phyloP scores from a whole-genome alignment of 1,140 invertebrate species.

The Drosophila subpulchrella region DNA sequence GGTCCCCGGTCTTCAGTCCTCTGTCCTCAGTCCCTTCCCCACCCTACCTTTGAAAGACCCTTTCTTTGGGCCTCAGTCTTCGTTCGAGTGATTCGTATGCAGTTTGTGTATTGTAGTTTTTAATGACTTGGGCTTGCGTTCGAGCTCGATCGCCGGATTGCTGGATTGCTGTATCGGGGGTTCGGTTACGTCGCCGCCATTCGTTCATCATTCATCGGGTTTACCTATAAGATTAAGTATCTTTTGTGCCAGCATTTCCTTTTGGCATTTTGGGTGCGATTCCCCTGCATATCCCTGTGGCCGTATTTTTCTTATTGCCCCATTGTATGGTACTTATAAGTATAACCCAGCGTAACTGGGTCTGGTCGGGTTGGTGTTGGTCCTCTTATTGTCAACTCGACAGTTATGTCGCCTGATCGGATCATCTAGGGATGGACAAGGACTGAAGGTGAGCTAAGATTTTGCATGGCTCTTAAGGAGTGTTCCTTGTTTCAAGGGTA shows the following conservation, averaged over 20 bases:
- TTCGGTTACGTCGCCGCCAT: constrained; percentile 68
- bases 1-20: constrained; percentile 17
- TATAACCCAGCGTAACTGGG: constrained; percentile 17
- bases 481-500: background rate
- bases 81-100: constrained; percentile 73
- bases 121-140: constrained; percentile 82
- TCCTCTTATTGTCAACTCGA: constrained; percentile 39
- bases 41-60: constrained; percentile 16
- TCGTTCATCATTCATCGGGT: constrained; percentile 80
- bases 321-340: constrained; percentile 19
- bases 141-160: constrained; percentile 48
- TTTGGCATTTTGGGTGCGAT: constrained; percentile 58
- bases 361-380: constrained; percentile 21
- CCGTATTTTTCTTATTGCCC: constrained; percentile 62
- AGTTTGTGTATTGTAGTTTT: constrained; percentile 82
- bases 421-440: constrained; percentile 50
- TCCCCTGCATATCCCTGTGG: constrained; percentile 41
- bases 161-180: constrained; percentile 52
- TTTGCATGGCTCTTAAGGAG: constrained; percentile 17
- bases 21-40: constrained; percentile 8
- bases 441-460: constrained; percentile 36
- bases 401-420: constrained; percentile 46
- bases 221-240: constrained; percentile 82
- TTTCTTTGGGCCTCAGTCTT: constrained; percentile 49
- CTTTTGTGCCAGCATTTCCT: constrained; percentile 73